Evolutionary conservation across 2,797 vertebrate genomes (phyloP), one percentile per base, ranked within the genome.

Genomic region (Spinibarbus caldwelli): DNA sequence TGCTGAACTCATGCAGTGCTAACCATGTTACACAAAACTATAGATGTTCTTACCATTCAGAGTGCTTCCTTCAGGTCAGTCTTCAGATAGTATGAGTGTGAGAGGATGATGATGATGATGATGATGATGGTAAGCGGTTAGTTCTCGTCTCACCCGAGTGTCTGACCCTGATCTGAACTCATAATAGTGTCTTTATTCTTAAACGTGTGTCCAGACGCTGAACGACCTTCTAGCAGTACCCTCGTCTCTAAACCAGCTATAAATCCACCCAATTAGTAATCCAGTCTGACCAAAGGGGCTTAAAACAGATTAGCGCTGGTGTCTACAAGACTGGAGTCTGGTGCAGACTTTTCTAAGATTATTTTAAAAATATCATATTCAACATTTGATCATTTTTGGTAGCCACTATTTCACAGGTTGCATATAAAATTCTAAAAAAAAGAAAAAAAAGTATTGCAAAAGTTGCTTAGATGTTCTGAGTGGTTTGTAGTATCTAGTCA

Each of bases 191-290:
- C 41, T 82, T 72, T 72, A 68, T 19, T 11, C 47, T 43, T 57
- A 49, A 83, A 62, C 6, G 19, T 19, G 26, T 49, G 71, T 49
- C 43, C 81, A 86, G 45, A 71, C 81, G 7, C 57, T 49, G 14
- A 38, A 23, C 43, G 86, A 78, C 84, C 66, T 54, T 71, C 7
- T n/a, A 77, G n/a, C 31, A n/a, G 8, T 47, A 15, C 59, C 54
- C 34, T 41, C 31, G 38, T 67, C 86, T 80, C 77, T 85, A 62
- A 84, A 86, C 72, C 57, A 62, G 68, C n/a, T 52, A 66, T 84
- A 88, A 90, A 91, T 85, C 89, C 83, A 78, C 71, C 81, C 89
- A 89, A 90, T 92, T 83, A 91, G 82, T 89, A 83, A 90, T 85
- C 88, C 87, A 76, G 83, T 87, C 88, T 87, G 87, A 89, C 85